Evolutionary conservation across 1,140 invertebrate species (phyloP).

Genomic region (Pseudomyrmex flavicornis): DNA sequence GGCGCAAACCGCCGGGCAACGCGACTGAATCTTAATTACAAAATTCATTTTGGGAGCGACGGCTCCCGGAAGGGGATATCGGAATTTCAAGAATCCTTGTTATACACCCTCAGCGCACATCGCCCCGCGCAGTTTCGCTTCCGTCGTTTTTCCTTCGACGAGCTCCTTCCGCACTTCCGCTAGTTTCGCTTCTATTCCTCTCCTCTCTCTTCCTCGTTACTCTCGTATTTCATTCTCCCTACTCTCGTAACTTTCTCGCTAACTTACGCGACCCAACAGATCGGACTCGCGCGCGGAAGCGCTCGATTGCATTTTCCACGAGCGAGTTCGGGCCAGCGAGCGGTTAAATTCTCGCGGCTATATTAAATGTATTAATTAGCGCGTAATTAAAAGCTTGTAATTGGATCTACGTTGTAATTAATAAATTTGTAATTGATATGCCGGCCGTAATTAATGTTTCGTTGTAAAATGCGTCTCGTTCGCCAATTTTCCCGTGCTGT

Average conservation of each 20-base stretch:
- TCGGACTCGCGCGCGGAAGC: neutral
- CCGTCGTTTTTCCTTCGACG: slow-evolving; percentile 10
- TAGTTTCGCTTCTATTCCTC: slow-evolving; percentile 9
- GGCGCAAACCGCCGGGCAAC: slow-evolving; percentile 60
- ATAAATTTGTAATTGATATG: slow-evolving; percentile 54
- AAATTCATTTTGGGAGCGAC: slow-evolving; percentile 72
- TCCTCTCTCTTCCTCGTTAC: slow-evolving; percentile 13
- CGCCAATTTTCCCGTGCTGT: too few relatives aligned
- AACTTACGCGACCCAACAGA: slow-evolving; percentile 9
- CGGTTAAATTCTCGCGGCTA: slow-evolving; percentile 40
- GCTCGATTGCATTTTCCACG: slow-evolving; percentile 45
- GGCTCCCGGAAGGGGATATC: neutral
- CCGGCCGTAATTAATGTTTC: slow-evolving; percentile 37
- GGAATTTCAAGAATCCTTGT: slow-evolving; percentile 70
- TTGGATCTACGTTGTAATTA: slow-evolving; percentile 55
- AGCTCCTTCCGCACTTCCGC: neutral
- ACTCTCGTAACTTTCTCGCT: slow-evolving; percentile 23
- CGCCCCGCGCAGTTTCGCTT: neutral
- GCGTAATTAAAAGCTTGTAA: slow-evolving; percentile 51
- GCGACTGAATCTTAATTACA: slow-evolving; percentile 73
- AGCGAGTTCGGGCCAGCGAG: slow-evolving; percentile 19
- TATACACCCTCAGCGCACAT: slow-evolving; percentile 26
- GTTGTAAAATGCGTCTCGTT: slow-evolving; percentile 22
- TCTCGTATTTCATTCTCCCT: slow-evolving; percentile 45
- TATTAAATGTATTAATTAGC: slow-evolving; percentile 56